phyloP scores from a whole-genome alignment of 2,113 vertebrate species.

The Myocastor coypus region DNA sequence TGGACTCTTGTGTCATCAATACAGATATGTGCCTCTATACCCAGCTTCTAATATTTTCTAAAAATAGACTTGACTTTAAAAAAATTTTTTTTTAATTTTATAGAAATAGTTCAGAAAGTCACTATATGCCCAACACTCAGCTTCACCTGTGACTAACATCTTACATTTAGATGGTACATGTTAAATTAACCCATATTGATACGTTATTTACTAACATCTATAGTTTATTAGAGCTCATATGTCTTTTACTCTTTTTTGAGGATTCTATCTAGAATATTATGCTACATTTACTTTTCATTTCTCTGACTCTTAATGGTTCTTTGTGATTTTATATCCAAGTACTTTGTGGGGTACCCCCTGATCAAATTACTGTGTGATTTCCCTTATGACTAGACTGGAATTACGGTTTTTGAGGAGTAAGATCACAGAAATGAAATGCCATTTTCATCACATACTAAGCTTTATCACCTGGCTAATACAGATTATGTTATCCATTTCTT shows the following conservation, averaged over 20 bases:
- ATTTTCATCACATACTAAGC: conserved; percentile 1
- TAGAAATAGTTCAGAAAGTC: conserved; percentile 3
- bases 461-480: not conserved
- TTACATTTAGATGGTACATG: conserved; percentile 21
- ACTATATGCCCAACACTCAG: not conserved
- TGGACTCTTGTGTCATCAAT: not conserved
- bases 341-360: not conserved
- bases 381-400: conserved; percentile 15
- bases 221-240: conserved; percentile 1
- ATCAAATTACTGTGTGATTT: conserved; percentile 7
- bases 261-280: not conserved
- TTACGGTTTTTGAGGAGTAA: not conserved
- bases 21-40: not conserved
- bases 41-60: not conserved
- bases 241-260: conserved; percentile 27
- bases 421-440: conserved; percentile 12
- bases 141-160: conserved; percentile 4
- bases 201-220: conserved; percentile 7
- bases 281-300: conserved; percentile 38
- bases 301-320: not conserved
- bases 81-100: not conserved
- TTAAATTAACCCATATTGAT: not conserved
- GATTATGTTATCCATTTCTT: not conserved
- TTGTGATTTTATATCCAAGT: not conserved
- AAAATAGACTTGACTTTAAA: conserved; percentile 12